phyloP scores from a whole-genome alignment of 1,140 invertebrate species.

The Paracyclopina nana region DNA sequence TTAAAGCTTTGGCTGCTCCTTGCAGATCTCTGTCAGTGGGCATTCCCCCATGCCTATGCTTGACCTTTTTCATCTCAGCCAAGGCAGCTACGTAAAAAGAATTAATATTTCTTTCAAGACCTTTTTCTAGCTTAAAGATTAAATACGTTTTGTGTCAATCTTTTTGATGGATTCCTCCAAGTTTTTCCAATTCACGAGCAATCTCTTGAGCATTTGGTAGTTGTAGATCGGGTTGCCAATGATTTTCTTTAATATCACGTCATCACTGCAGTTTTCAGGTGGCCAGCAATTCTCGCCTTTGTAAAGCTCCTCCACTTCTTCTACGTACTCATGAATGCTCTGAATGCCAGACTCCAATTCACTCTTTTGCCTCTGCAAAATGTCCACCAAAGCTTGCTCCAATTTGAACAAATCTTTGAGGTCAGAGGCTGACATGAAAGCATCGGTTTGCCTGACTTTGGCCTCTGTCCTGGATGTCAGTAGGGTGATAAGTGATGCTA shows the following conservation, averaged over 20 bases:
- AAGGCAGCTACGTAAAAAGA: not conserved
- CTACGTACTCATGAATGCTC: conserved; percentile 1
- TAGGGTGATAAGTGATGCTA: too few species aligned
- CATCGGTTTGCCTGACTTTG: too few species aligned
- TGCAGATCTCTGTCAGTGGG: conserved; percentile 33
- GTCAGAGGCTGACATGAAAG: too few species aligned
- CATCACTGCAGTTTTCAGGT: not conserved
- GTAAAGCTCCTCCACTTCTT: conserved; percentile 5
- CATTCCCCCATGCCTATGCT: conserved; percentile 19
- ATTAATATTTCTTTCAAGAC: not conserved
- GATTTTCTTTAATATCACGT: conserved; percentile 24
- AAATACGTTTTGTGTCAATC: conserved; percentile 21
- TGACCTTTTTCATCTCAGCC: not conserved
- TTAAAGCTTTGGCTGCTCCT: conserved; percentile 33
- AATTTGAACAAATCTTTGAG: conserved; percentile 6
- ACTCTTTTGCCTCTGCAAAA: not conserved
- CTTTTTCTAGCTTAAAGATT: not conserved
- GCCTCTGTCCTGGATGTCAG: too few species aligned
- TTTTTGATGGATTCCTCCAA: conserved; percentile 21
- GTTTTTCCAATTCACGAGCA: conserved; percentile 30
- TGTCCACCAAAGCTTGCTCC: not conserved
- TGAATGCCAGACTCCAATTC: not conserved
- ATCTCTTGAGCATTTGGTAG: conserved; percentile 32
- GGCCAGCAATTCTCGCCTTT: conserved; percentile 8
- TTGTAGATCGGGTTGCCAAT: conserved; percentile 34